Percentiles rank a stretch among this genome's conserved stretches.
Evolutionary conservation across 2,797 vertebrate genomes (phyloP).

Genomic region (Rallus crepitans): DNA sequence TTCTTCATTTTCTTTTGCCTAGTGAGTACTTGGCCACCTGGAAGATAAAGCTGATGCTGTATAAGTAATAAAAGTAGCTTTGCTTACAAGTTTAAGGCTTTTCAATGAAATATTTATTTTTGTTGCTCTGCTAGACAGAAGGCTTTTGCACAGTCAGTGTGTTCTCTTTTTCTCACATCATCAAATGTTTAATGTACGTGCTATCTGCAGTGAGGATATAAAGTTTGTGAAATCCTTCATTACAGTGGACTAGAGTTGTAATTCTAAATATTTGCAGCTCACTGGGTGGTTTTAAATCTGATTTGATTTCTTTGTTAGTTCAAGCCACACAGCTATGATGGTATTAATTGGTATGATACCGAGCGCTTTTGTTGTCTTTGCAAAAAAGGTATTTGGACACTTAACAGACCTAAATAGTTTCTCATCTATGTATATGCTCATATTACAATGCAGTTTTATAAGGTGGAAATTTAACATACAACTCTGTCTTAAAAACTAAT

Average conservation of each 20-base stretch:
- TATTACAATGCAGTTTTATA: background rate
- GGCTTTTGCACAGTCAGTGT: background rate
- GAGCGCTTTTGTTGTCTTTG: background rate
- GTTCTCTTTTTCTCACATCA: slow-evolving; percentile 34
- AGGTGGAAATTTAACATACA: background rate
- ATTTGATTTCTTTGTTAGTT: background rate
- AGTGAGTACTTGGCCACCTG: slow-evolving; percentile 13
- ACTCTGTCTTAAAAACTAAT: background rate
- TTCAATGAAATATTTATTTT: slow-evolving; percentile 36
- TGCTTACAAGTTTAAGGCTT: background rate
- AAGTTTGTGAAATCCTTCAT: slow-evolving; percentile 35
- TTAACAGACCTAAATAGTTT: background rate
- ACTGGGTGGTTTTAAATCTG: slow-evolving; percentile 15
- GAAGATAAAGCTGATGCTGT: background rate
- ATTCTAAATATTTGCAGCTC: slow-evolving; percentile 29
- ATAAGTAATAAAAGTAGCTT: slow-evolving; percentile 10
- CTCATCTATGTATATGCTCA: background rate
- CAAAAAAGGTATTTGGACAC: background rate
- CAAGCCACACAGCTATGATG: background rate
- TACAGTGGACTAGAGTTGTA: background rate
- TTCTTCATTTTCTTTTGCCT: background rate
- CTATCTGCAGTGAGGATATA: background rate
- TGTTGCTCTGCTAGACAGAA: background rate
- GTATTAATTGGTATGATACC: background rate
- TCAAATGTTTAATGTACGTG: slow-evolving; percentile 14